phyloP scores from a whole-genome alignment of 2,888 invertebrate genomes.

The Campoplex capitator region DNA sequence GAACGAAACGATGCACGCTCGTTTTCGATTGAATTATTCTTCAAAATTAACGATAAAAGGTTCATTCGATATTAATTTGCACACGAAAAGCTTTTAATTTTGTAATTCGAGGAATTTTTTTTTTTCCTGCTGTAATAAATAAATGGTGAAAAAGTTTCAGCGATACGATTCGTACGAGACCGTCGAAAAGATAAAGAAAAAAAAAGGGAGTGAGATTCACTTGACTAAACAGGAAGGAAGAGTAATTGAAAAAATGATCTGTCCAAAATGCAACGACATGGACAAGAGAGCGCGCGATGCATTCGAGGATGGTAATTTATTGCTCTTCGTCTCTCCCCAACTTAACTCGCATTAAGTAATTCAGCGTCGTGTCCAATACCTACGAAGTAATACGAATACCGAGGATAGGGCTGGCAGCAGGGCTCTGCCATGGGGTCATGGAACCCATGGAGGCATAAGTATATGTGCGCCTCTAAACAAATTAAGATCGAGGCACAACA shows the following conservation, averaged over 20 bases:
- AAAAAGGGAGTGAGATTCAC: constrained; percentile 22
- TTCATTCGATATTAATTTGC: no score
- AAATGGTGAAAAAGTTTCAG: not conserved
- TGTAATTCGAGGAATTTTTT: not conserved
- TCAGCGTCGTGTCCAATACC: constrained; percentile 75
- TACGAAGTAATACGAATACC: constrained; percentile 54
- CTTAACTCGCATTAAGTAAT: constrained; percentile 80
- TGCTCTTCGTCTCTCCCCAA: constrained; percentile 68
- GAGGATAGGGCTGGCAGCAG: constrained; percentile 37
- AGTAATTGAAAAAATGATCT: constrained; percentile 76
- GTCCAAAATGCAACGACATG: constrained; percentile 77
- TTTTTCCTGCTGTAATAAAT: not conserved
- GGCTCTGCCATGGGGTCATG: constrained; percentile 75
- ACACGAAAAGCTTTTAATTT: not conserved
- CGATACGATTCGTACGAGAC: not conserved
- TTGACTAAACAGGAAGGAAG: constrained; percentile 75
- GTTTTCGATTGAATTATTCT: no score
- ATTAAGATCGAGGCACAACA: constrained; percentile 34
- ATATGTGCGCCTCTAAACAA: constrained; percentile 36
- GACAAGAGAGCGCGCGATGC: constrained; percentile 70
- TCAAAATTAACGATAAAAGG: no score
- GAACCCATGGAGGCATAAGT: constrained; percentile 78
- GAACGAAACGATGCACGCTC: no score
- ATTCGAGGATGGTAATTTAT: constrained; percentile 75
- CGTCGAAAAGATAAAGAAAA: not conserved